Evolutionary conservation across 2,113 vertebrate species (phyloP), one percentile per base, ranked within the genome.

Genomic region (Labrus mixtus): DNA sequence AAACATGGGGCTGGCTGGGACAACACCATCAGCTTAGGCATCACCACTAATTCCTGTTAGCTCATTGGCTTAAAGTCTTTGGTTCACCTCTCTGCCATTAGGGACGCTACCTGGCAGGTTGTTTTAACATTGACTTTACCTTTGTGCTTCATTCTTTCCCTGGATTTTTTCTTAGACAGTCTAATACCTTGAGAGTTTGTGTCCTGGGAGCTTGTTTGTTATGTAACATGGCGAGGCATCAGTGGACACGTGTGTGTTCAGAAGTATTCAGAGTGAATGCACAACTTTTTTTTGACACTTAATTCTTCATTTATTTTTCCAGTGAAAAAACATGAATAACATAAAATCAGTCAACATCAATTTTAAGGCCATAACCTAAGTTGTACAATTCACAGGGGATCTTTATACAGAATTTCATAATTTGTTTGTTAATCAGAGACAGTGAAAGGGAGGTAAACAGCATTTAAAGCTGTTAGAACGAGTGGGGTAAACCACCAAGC

Each of bases 21-120:
- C 57, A 62, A 41, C 83, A 75, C 62, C 25, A 55, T 73, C 79
- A 84, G 87, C 82, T 89, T 88, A 84, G 61, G 62, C 29, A 68
- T 78, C 70, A 22, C 58, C n/a, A 10, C 80, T 89, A 86, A 89
- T 48, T 83, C 87, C 59, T 54, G 69, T 65, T 61, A 62, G 61
- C 54, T 82, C 61, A 74, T 76, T 84, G 74, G 73, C 65, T 90
- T 81, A 81, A 69, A 71, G 66, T 48, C 58, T 79, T 19, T 29
- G 29, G 23, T 58, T 56, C 62, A 61, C 29, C 68, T 54, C 55
- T 45, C 13, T 39, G 75, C 59, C 50, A 36, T 10, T 37, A 53
- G 45, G 3, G 4, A 48, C 22, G 48, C 70, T 48, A 9, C 58
- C 68, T 68, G 53, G 62, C 51, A 25, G 66, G 33, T n/a, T 76